Evolutionary conservation across 1,140 invertebrate species (phyloP).

Genomic region (Xylocopa sonorina): DNA sequence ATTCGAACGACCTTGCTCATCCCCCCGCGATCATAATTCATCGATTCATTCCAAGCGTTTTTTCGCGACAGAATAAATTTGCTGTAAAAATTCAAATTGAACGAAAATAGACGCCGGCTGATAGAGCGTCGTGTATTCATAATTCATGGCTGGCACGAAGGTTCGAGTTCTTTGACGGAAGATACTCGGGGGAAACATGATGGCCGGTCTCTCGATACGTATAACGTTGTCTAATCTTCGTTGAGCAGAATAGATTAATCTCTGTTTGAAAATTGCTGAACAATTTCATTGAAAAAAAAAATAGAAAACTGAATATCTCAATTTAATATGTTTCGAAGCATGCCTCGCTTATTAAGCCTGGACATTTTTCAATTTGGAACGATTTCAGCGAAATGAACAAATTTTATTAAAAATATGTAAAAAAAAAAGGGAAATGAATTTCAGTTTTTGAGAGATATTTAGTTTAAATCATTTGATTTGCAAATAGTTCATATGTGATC

Average conservation of each 20-base stretch:
- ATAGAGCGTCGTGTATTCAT: slow-evolving; percentile 32
- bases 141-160: slow-evolving; percentile 38
- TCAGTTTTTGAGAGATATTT: too few relatives aligned
- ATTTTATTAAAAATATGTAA: too few relatives aligned
- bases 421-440: too few relatives aligned
- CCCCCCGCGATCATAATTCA: slow-evolving; percentile 31
- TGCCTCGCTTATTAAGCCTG: too few relatives aligned
- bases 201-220: neutral
- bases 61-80: slow-evolving; percentile 36
- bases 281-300: neutral
- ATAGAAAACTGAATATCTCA: too few relatives aligned
- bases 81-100: slow-evolving; percentile 53
- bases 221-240: neutral
- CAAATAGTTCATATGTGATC: too few relatives aligned
- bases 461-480: too few relatives aligned
- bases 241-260: neutral
- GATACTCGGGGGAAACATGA: neutral
- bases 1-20: slow-evolving; percentile 20
- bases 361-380: too few relatives aligned
- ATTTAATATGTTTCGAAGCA: too few relatives aligned
- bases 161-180: slow-evolving; percentile 25
- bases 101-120: slow-evolving; percentile 38
- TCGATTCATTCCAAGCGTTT: slow-evolving; percentile 26
- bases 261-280: neutral
- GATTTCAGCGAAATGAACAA: too few relatives aligned